Conservation (phyloP, 2,113 vertebrate genomes). For the Poeciliopsis retropinna region DNA sequence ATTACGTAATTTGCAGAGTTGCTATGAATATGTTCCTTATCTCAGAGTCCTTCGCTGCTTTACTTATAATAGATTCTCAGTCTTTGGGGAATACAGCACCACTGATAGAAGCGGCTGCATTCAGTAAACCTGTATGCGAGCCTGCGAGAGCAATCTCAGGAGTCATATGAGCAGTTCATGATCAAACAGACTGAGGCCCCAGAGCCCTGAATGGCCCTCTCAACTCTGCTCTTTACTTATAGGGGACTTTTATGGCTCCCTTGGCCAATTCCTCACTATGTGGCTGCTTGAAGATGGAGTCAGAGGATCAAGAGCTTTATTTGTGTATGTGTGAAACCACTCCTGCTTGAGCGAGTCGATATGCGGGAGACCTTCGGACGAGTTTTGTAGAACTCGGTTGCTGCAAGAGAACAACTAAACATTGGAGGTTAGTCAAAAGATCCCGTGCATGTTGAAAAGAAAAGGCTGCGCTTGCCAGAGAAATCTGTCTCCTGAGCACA, state of each 20-base stretch:
- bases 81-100: slow-evolving; percentile 18
- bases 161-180: slow-evolving; percentile 63
- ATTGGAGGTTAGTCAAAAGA: slow-evolving; percentile 43
- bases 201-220: slow-evolving; percentile 51
- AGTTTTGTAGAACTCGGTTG: slow-evolving; percentile 42
- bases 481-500: slow-evolving; percentile 35
- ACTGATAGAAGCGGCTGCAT: slow-evolving; percentile 33
- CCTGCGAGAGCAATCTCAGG: slow-evolving; percentile 35
- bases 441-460: slow-evolving; percentile 30
- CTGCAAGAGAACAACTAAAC: slow-evolving; percentile 39
- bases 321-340: slow-evolving; percentile 26
- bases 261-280: slow-evolving; percentile 40
- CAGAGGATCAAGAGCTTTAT: slow-evolving; percentile 61
- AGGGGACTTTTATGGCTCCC: slow-evolving; percentile 51
- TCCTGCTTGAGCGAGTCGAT: slow-evolving; percentile 44
- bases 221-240: slow-evolving; percentile 45
- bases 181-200: slow-evolving; percentile 58
- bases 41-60: slow-evolving; percentile 29
- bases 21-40: slow-evolving; percentile 52
- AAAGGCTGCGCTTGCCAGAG: slow-evolving; percentile 17
- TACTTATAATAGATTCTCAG: slow-evolving; percentile 32
- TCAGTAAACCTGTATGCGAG: slow-evolving; percentile 21
- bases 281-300: slow-evolving; percentile 43
- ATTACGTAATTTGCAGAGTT: slow-evolving; percentile 37
- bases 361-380: slow-evolving; percentile 52